Conservation (phyloP, 2,888 invertebrate species). For the Andrena dorsata region DNA sequence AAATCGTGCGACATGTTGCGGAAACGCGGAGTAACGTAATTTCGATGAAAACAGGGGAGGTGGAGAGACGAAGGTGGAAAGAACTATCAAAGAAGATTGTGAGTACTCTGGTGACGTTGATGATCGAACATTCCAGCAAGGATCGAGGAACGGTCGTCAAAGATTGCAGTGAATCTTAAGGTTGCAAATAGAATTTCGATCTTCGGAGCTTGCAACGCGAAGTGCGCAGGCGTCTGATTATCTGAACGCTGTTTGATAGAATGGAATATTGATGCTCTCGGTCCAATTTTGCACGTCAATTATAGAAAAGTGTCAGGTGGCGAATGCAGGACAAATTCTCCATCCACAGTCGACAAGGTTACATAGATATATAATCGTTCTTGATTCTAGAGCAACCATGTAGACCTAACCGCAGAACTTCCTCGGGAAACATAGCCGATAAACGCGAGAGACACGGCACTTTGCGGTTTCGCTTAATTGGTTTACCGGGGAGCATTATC, state of each 20-base stretch:
- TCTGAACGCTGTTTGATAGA: too few species aligned
- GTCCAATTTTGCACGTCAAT: too few species aligned
- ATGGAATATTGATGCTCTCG: too few species aligned
- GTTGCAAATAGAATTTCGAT: neutral
- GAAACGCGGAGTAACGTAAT: constrained; percentile 7
- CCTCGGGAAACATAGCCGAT: constrained; percentile 23
- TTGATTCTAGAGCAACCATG: neutral
- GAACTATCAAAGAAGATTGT: neutral
- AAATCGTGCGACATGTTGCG: constrained; percentile 47
- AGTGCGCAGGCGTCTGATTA: too few species aligned
- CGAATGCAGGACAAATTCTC: neutral
- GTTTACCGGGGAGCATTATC: constrained; percentile 10
- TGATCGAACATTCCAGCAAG: neutral
- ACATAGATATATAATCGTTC: constrained; percentile 1
- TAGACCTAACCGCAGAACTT: constrained; percentile 25
- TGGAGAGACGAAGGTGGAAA: neutral
- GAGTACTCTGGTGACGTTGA: neutral
- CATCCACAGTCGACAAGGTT: neutral
- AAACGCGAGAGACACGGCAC: constrained; percentile 26
- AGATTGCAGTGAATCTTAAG: neutral
- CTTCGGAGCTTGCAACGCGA: too few species aligned
- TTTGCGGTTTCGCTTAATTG: constrained; percentile 47
- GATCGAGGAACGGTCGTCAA: too few species aligned
- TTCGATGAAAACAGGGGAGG: constrained; percentile 6
- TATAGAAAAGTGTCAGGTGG: neutral